Base-by-base conservation (phyloP, 1,140 invertebrate species). In the Heliconius himera region DNA sequence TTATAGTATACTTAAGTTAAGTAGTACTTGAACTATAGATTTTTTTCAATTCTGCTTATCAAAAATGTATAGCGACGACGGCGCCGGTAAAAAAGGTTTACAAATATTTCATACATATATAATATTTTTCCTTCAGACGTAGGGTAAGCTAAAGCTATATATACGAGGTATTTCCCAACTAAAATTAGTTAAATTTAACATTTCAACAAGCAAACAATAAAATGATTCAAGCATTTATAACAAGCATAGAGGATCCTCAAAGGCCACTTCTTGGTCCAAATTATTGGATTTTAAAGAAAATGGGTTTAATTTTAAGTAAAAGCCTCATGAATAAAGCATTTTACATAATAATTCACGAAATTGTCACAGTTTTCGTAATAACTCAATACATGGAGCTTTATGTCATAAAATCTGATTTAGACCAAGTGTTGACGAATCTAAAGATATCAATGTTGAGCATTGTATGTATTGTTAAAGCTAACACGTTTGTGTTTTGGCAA, bases 371-470 rank as follows among this genome's bases (percentile, higher is more conserved):
- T 46, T 94, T 93, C 54, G 90, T 93, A 20, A 0, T 91, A 5
- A 88, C 88, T 6, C 88, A 93, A 70, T 94, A 88, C 46, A 87
- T 92, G 46, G 91, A 94, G 73, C 72, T 93, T 18, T 93, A 90
- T 54, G 80, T 91, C 13, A 92, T 90, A 70, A 82, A 88, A 82
- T 89, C 89, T 3, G 81, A 94, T 73, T 80, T 92, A 73, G 87
- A 92, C 79, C 82, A 86, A 2, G 87, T 93, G 0, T 73, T 92
- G 20, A 90, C 86, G 8, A 94, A 94, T 79, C 78, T 94, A 16
- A 93, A 87, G 76, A 92, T 93, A 77, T 91, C 91, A 8, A 91
- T 94, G 88, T 73, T 93, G 13, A 93, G 93, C 79, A 86, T 88
- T n/a, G 86, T 94, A 29, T 91, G 90, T 70, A 71, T 88, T 13